Conservation (phyloP, 2,797 vertebrate species). For the Bradypus variegatus region DNA sequence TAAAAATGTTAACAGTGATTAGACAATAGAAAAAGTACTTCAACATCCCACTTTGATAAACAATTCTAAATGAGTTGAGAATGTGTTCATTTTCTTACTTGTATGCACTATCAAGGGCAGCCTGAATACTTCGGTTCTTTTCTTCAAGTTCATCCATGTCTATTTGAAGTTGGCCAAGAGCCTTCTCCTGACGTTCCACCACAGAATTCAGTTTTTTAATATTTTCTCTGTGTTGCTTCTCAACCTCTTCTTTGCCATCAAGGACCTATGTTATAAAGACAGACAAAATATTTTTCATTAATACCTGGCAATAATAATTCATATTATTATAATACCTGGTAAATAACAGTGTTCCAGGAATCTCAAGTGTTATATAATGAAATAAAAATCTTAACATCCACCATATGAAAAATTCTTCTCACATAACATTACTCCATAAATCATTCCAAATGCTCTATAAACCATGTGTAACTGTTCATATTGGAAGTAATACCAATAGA, state of each 20-base stretch:
- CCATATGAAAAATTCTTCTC: not conserved
- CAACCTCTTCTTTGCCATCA: conserved; percentile 95
- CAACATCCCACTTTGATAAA: not conserved
- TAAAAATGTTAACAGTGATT: not conserved
- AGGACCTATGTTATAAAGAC: conserved; percentile 79
- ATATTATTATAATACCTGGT: not conserved
- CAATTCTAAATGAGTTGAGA: not conserved
- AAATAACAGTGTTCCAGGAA: not conserved
- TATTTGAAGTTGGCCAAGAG: conserved; percentile 79
- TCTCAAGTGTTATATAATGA: not conserved
- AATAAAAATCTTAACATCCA: not conserved
- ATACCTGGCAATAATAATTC: not conserved
- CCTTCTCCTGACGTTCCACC: conserved; percentile 92
- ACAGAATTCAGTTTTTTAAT: conserved; percentile 91
- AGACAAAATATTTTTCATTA: conserved; percentile 10
- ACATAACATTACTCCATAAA: not conserved
- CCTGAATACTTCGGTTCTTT: conserved; percentile 88
- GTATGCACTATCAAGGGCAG: conserved; percentile 90
- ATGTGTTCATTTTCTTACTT: conserved; percentile 78
- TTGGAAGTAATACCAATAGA: not conserved
- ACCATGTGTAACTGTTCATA: not conserved
- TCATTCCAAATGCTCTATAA: conserved; percentile 14
- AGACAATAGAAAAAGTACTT: not conserved
- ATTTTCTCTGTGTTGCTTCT: conserved; percentile 95
- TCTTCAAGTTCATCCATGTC: conserved; percentile 88